Conservation (phyloP, 1,140 invertebrate genomes). For the Amphibalanus amphitrite region DNA sequence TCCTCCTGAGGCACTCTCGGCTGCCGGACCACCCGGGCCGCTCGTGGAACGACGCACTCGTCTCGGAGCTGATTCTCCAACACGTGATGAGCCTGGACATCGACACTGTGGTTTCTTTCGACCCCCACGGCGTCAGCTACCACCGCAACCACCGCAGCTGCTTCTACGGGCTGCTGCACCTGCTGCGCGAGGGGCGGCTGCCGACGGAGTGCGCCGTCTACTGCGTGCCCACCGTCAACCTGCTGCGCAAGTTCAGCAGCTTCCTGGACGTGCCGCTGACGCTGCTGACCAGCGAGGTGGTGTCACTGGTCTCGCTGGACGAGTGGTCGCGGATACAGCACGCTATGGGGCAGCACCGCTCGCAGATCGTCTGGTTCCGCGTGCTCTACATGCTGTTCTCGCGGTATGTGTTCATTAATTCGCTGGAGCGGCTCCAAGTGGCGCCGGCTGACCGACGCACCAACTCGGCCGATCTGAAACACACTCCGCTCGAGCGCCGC, state of each 20-base stretch:
- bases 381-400: conserved; percentile 76
- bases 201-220: conserved; percentile 62
- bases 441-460: no score
- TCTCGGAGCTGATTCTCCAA: conserved; percentile 23
- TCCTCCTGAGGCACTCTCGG: conserved; percentile 31
- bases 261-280: conserved; percentile 64
- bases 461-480: no score
- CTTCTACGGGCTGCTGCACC: conserved; percentile 23
- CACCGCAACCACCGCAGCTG: conserved; percentile 57
- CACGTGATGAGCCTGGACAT: conserved; percentile 20
- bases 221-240: conserved; percentile 61
- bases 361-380: conserved; percentile 85
- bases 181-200: conserved; percentile 52
- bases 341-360: conserved; percentile 68
- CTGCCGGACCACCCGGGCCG: conserved; percentile 17
- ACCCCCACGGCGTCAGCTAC: conserved; percentile 68
- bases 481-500: no score
- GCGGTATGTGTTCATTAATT: conserved; percentile 77
- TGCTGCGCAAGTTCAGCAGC: conserved; percentile 69
- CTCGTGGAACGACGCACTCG: conserved; percentile 19
- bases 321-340: conserved; percentile 26
- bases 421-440: conserved; percentile 28
- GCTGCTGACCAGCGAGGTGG: conserved; percentile 50
- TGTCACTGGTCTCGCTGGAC: conserved; percentile 37
- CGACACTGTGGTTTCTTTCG: conserved; percentile 58